Evolutionary conservation across 2,888 invertebrate genomes (phyloP), one percentile per base, ranked within the genome.

Genomic region (Emesis furor): DNA sequence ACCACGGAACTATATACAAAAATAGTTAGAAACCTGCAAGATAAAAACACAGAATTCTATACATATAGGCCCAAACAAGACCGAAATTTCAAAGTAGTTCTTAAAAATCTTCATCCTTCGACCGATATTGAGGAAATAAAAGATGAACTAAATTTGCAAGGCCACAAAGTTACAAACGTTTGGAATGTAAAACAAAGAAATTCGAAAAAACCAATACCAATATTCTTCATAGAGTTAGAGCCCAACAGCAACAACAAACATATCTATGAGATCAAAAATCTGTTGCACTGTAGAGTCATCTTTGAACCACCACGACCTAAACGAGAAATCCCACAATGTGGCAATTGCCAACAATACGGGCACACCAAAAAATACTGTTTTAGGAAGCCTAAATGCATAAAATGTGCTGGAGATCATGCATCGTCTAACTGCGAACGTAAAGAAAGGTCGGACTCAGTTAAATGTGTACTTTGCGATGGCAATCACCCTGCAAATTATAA

Each of bases 401-500:
- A 35, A 35, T 35, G 35, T 35, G 35, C 35, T 5, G 35, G 35
- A 6, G 6, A 35, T 35, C 35, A 35, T 35, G 3, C 6, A 35
- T 35, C 24, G 24, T 24, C 24, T 24, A 24, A 24, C 24, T 24
- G 24, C 24, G 24, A 24, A 24, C 24, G 24, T 8, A 89, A 89
- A 82, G 82, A 42, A 24, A 71, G 86, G 7, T 86, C 83, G 0
- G 78, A 86, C 35, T 24, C 67, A n/a, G 89, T 89, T 0, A 89
- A 89, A 81, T 89, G 88, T 62, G 46, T 80, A 0, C 82, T 89
- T 0, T 89, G 90, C 62, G 82, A 84, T 0, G 90, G 89, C 6
- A 89, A 89, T 17, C 89, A 90, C n/a, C 87, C 89, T 6, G 88
- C 88, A 0, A 89, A 90, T 55, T 90, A 87, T 30, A 87, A 87